Percentiles rank a stretch among this genome's conserved stretches.
These are phyloP conservation scores for Mamestra brassicae DNA, from an alignment of 2,888 invertebrate genomes.

Conservation along the genomic window DNA sequence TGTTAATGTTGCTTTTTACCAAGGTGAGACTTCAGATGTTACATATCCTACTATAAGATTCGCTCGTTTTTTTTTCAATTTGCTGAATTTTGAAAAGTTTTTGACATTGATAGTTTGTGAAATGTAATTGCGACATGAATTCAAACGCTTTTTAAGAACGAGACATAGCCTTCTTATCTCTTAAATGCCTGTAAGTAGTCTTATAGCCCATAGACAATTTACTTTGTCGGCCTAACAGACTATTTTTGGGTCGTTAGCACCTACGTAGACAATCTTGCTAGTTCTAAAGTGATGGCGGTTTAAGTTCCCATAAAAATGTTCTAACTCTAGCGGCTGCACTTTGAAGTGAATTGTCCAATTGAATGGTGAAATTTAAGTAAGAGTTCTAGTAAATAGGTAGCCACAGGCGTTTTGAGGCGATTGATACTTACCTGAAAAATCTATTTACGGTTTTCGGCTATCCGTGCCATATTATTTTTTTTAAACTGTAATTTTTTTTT, in stretches of 20 bases:
- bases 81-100: too few species aligned
- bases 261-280: slow-evolving; percentile 15
- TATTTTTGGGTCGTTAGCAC: slow-evolving; percentile 43
- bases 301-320: slow-evolving; percentile 51
- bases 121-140: too few species aligned
- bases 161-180: background rate
- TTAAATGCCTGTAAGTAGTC: slow-evolving; percentile 3
- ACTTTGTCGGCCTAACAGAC: slow-evolving; percentile 48
- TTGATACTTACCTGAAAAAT: background rate
- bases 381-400: background rate
- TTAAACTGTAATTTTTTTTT: too few species aligned
- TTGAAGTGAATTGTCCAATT: slow-evolving; percentile 39
- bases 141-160: too few species aligned
- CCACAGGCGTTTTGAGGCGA: background rate
- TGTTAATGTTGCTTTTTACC: too few species aligned
- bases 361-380: slow-evolving; percentile 17
- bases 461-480: too few species aligned
- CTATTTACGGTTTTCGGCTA: background rate
- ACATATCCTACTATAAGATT: too few species aligned
- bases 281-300: slow-evolving; percentile 33
- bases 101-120: background rate
- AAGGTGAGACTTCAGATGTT: too few species aligned
- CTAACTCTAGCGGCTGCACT: slow-evolving; percentile 25
- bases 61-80: too few species aligned
- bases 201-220: slow-evolving; percentile 32